Percentiles rank a stretch among this genome's conserved stretches.
Evolutionary conservation across 2,888 invertebrate genomes (phyloP).

Genomic region (Invenusta paracnida): DNA sequence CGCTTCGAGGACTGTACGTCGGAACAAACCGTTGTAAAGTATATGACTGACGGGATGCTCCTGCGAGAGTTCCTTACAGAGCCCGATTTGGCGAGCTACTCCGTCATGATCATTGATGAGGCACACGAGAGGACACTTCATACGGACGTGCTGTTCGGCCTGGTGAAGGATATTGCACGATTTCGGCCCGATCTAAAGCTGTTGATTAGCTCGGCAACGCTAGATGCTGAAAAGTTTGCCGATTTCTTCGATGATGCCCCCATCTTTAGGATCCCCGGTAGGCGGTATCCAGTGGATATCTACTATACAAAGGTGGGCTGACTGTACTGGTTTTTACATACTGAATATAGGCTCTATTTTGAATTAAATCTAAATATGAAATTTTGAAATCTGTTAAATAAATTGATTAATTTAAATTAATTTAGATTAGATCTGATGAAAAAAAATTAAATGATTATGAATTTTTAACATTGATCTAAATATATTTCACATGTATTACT

Average conservation of each 20-base stretch:
- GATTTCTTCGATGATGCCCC: conserved; percentile 95
- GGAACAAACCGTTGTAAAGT: conserved; percentile 89
- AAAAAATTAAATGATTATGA: too few relatives aligned
- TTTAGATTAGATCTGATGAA: too few relatives aligned
- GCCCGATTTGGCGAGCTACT: conserved; percentile 86
- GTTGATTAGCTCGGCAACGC: conserved; percentile 91
- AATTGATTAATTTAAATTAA: too few relatives aligned
- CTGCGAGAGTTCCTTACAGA: conserved; percentile 93
- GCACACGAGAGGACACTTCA: conserved; percentile 96
- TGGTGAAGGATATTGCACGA: conserved; percentile 76
- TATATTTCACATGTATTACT: too few relatives aligned
- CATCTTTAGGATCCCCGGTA: conserved; percentile 92
- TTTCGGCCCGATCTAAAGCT: conserved; percentile 86
- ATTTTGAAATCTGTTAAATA: too few relatives aligned
- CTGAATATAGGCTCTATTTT: not conserved
- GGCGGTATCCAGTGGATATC: conserved; percentile 92
- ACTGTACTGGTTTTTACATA: not conserved
- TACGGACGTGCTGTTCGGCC: conserved; percentile 93
- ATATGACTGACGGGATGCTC: conserved; percentile 98
- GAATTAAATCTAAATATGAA: too few relatives aligned
- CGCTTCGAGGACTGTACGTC: conserved; percentile 98
- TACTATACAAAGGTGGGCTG: conserved; percentile 78
- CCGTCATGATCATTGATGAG: conserved; percentile 98
- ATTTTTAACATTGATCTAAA: too few relatives aligned
- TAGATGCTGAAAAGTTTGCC: conserved; percentile 96